Evolutionary conservation across 2,113 vertebrate species (phyloP), one percentile per base, ranked within the genome.

Genomic region (Pituophis catenifer): DNA sequence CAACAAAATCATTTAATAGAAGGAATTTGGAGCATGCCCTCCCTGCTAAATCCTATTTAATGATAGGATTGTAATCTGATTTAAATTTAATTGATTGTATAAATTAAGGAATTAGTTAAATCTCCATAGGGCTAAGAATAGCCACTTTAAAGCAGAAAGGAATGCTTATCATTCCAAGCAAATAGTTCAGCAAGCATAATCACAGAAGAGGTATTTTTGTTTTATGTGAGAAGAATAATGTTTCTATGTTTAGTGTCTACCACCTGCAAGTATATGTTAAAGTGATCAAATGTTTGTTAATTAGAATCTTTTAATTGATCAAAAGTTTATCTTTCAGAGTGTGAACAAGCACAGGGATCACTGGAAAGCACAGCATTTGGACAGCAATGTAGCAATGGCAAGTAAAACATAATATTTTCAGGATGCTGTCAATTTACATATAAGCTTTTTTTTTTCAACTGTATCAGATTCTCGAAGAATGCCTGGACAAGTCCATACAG

Each of bases 381-480:
- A 99, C 94, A 98, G 98, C 95, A 99, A 99, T 6, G 99, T 99
- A 55, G 95, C 97, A 38, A 98, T 99, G 98, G 99, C 99, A 95
- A 98, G 98, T 97, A 93, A 91, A 94, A 94, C 58, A 88, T 92
- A 91, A 86, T 7, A 86, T 24, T 3, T 55, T 88, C n/a, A 88
- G 44, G 1, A 48, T 33, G 15, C 0, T 26, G 13, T 75, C 13
- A 38, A 38, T 75, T 75, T 75, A 8, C 33, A 81, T 81, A 8
- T 38, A 75, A 19, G 70, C 13, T 65, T n/a, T n/a, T 65, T 65
- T 65, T 6, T n/a, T n/a, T 5, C 8, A 33, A 48, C 15, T 17
- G 2, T 8, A 33, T 70, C 29, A n/a, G 62, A 70, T 70, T 70
- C 29, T 70, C 5, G 0, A 2, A n/a, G 29, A n/a, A 12, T 29